A percentile compares a stretch with the other conserved stretches of the same genome.
Evolutionary conservation across 2,797 vertebrate species (phyloP).

Genomic region (Brachymystax lenok): DNA sequence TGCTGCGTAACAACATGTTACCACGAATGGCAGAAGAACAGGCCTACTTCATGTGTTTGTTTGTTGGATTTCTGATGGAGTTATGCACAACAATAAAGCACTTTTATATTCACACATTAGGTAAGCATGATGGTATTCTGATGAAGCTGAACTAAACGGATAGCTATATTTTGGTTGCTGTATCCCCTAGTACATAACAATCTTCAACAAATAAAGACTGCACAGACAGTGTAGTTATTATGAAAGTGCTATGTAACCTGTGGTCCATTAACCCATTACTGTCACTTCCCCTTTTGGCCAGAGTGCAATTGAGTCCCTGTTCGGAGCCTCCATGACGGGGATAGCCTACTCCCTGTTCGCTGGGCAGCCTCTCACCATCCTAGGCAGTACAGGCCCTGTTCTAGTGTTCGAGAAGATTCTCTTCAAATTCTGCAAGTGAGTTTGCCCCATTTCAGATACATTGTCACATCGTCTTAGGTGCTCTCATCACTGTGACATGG

Average conservation of each 20-base stretch:
- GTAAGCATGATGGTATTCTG: background rate
- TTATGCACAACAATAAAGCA: background rate
- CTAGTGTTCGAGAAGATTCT: constrained; percentile 99
- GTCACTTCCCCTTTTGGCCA: constrained; percentile 58
- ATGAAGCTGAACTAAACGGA: background rate
- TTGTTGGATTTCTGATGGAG: background rate
- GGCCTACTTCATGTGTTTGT: background rate
- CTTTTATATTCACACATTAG: background rate
- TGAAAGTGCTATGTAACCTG: background rate
- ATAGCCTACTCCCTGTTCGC: constrained; percentile 96
- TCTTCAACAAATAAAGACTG: background rate
- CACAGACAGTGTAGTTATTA: background rate
- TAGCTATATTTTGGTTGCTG: background rate
- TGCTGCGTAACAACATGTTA: background rate
- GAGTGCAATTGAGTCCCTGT: constrained; percentile 99
- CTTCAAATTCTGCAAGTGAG: constrained; percentile 99
- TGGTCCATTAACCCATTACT: background rate
- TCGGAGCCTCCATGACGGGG: constrained; percentile 98
- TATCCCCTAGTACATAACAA: background rate
- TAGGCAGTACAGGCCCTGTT: constrained; percentile 97
- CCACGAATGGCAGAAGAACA: background rate
- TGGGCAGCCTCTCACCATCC: constrained; percentile 96
- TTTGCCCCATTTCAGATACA: constrained; percentile 19
- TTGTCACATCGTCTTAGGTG: background rate
- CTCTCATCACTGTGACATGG: background rate